Base-by-base conservation (phyloP, 2,113 vertebrate genomes). In the Eulacestoma nigropectus region DNA sequence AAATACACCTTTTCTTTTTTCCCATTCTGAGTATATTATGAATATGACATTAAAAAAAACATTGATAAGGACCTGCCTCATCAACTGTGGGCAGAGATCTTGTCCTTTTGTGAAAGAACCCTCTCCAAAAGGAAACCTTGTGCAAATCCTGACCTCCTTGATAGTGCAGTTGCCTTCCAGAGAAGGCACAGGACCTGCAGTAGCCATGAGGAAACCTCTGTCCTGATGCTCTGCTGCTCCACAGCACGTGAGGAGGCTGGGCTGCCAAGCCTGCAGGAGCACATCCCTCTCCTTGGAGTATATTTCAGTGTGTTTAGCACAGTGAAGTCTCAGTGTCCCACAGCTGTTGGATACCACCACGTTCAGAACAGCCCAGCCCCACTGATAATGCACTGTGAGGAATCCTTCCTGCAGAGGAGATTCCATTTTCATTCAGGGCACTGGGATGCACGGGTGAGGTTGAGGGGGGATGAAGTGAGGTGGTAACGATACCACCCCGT, bases 401-500 rank as follows among this genome's bases (percentile, higher is more conserved):
- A 81, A 13, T 53, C 69, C 4, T 55, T 50, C 12, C 88, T 88
- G 90, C 76, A n/a, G 60, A 60, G 68, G 18, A 27, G 30, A 29
- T 50, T 64, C 22, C 6, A 1, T 16, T 49, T 37, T 10, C 29
- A 1, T 3, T 11, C 29, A 29, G 63, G 22, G 30, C 49, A 16
- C 33, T 13, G 16, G 7, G 27, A 16, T 60, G 74, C 52, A 25
- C 4, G 6, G 69, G 33, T 35, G 62, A 62, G 44, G 6, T 0
- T 20, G n/a, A 27, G 57, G 62, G 3, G 59, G 60, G 60, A 2
- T n/a, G 42, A 41, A 72, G 21, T 33, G 46, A 19, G 73, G 5
- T 30, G 8, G 32, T 4, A 8, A 1, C 0, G 1, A 5, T 20
- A 4, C 6, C 11, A 13, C 9, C 8, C 22, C 0, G 0, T 2